These are phyloP conservation scores for Lepilemur septentrionalis DNA, from an alignment of 2,797 vertebrate genomes.

Conservation along the genomic window DNA sequence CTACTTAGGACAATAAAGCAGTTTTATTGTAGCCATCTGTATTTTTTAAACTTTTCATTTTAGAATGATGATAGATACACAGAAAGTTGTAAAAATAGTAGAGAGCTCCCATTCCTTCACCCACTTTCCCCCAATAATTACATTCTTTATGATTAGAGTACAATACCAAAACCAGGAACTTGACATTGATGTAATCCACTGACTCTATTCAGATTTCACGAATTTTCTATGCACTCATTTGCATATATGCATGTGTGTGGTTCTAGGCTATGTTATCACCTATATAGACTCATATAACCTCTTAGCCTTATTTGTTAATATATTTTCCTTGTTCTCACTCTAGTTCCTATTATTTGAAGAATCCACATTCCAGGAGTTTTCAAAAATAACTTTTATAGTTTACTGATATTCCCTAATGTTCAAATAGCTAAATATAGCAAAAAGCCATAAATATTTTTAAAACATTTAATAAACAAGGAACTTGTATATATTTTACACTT, in stretches of 20 bases:
- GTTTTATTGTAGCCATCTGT: neutral
- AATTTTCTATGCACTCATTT: neutral
- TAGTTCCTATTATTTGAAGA: neutral
- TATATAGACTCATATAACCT: neutral
- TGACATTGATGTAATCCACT: neutral
- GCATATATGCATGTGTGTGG: neutral
- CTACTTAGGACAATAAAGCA: neutral
- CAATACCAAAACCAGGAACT: neutral
- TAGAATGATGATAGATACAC: conserved; percentile 4
- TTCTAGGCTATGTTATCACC: neutral
- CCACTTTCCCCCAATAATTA: neutral
- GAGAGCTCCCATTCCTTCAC: neutral
- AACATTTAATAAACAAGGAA: neutral
- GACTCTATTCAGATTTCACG: neutral
- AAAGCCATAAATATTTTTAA: neutral
- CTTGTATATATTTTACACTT: neutral
- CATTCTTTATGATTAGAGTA: neutral
- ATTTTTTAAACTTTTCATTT: neutral
- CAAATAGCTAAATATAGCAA: neutral
- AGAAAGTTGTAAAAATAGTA: conserved; percentile 21
- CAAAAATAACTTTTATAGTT: neutral
- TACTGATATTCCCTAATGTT: neutral
- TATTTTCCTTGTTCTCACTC: neutral
- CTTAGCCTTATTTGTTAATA: neutral
- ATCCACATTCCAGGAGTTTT: neutral